phyloP scores from a whole-genome alignment of 2,113 vertebrate genomes.

The Marmota monax region DNA sequence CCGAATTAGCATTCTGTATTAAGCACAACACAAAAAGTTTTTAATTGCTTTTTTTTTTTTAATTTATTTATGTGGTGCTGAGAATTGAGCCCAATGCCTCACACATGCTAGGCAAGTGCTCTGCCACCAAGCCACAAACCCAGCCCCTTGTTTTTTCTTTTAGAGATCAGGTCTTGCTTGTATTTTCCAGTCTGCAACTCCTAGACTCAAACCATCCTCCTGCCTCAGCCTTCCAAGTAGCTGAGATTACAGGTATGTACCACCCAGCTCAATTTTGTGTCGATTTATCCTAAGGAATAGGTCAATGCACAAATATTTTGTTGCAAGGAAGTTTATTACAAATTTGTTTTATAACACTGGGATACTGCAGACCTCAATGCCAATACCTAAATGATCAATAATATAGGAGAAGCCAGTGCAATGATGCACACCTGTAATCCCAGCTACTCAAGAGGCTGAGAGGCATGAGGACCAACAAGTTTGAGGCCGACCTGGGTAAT shows the following conservation, averaged over 20 bases:
- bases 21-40: neutral
- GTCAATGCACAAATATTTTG: neutral
- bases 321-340: neutral
- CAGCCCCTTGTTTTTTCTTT: neutral
- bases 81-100: too few relatives aligned
- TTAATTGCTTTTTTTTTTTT: neutral
- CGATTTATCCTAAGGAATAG: neutral
- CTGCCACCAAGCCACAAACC: too few relatives aligned
- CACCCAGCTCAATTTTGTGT: neutral
- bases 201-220: neutral
- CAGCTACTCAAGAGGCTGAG: neutral
- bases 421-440: neutral
- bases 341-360: constrained; percentile 25
- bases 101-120: too few relatives aligned
- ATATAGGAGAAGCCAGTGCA: neutral
- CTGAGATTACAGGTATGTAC: neutral
- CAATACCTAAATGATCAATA: constrained; percentile 37
- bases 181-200: neutral
- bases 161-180: neutral
- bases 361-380: neutral
- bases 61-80: too few relatives aligned
- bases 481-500: neutral
- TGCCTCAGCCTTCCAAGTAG: neutral
- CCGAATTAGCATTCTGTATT: neutral
- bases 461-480: neutral